Evolutionary conservation across 2,888 invertebrate genomes (phyloP).

Genomic region (Drosophila pseudotalamancana): DNA sequence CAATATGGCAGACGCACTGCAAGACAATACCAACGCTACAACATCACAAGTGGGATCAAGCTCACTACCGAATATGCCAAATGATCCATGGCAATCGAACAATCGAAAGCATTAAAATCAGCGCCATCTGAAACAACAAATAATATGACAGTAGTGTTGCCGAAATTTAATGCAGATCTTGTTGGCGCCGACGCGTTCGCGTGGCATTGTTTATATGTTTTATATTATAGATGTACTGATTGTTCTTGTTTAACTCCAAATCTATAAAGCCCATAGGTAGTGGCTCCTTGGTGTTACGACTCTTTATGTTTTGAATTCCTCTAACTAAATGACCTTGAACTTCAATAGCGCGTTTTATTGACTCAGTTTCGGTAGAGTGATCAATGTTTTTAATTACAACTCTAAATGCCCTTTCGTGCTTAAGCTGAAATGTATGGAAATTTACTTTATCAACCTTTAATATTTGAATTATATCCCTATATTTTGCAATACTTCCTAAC

Average conservation of each 20-base stretch:
- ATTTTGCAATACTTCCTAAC: slow-evolving; percentile 3
- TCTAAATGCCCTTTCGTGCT: not conserved
- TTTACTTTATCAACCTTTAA: slow-evolving; percentile 4
- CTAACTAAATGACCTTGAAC: not conserved
- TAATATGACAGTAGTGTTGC: no score
- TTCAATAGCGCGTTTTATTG: not conserved
- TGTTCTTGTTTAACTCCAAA: not conserved
- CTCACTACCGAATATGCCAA: no score
- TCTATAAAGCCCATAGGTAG: not conserved
- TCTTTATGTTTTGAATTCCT: not conserved
- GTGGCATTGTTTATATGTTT: not conserved
- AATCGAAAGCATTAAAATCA: no score
- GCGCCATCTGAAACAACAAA: no score
- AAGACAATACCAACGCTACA: no score
- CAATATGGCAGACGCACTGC: no score
- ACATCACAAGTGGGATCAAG: no score
- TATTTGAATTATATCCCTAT: slow-evolving; percentile 5
- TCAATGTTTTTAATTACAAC: slow-evolving; percentile 2
- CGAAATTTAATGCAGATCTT: no score
- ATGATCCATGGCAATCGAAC: no score
- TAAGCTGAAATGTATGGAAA: slow-evolving; percentile 23
- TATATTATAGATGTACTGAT: not conserved
- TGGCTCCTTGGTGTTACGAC: slow-evolving; percentile 2
- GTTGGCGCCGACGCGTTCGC: no score
- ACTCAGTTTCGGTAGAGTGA: not conserved